Percentiles rank a stretch among this genome's conserved stretches.
Evolutionary conservation across 2,797 vertebrate species (phyloP).

Genomic region (Acanthopagrus latus): DNA sequence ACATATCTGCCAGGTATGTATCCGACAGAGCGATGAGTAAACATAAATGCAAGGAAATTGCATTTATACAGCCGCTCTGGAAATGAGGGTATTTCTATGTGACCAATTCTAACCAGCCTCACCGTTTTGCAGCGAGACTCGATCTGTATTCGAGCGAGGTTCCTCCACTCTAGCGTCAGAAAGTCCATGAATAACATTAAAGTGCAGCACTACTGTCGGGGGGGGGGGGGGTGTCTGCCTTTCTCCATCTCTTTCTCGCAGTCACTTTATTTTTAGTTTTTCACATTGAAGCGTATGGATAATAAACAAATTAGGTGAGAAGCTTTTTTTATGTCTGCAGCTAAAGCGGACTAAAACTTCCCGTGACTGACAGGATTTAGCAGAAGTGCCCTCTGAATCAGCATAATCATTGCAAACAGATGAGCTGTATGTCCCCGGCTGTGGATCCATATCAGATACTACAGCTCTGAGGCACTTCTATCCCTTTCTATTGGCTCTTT

Average conservation of each 20-base stretch:
- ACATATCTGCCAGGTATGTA: constrained; percentile 79
- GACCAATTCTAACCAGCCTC: constrained; percentile 61
- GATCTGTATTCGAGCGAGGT: constrained; percentile 71
- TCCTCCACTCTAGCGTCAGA: constrained; percentile 66
- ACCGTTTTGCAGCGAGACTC: constrained; percentile 54
- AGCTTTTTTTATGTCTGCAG: constrained; percentile 41
- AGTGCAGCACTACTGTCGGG: constrained; percentile 57
- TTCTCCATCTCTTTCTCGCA: constrained; percentile 39
- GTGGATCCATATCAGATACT: constrained; percentile 65
- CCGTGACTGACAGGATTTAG: constrained; percentile 53
- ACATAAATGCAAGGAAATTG: constrained; percentile 77
- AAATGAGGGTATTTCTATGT: constrained; percentile 58
- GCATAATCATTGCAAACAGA: constrained; percentile 67
- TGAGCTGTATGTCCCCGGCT: constrained; percentile 59
- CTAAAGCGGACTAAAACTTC: constrained; percentile 54
- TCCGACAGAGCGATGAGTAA: constrained; percentile 56
- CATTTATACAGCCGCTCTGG: constrained; percentile 70
- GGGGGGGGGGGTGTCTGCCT: constrained; percentile 19
- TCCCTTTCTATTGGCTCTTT: constrained; percentile 59
- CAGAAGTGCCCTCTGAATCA: constrained; percentile 51
- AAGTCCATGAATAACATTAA: constrained; percentile 84
- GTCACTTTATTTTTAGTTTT: constrained; percentile 51
- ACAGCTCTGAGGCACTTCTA: constrained; percentile 57
- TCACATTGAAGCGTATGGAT: constrained; percentile 58
- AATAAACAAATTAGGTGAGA: constrained; percentile 62